These are phyloP conservation scores for Plutomurus gul DNA, from an alignment of 1,140 invertebrate species.

Conservation along the genomic window DNA sequence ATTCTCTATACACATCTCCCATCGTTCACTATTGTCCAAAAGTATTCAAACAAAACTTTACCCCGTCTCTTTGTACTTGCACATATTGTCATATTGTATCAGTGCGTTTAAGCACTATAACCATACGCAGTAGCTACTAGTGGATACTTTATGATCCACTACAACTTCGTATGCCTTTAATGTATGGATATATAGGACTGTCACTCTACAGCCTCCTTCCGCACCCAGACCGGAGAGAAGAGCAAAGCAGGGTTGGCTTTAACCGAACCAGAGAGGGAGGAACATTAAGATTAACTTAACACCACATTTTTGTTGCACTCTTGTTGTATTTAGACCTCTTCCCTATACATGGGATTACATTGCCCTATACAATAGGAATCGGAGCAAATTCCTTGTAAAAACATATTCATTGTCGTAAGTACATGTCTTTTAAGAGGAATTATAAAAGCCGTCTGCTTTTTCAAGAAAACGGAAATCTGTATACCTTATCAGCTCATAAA, in stretches of 20 bases:
- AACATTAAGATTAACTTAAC: constrained; percentile 30
- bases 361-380: neutral
- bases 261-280: constrained; percentile 10
- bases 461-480: neutral
- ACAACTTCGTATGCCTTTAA: too few relatives aligned
- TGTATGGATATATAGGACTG: too few relatives aligned
- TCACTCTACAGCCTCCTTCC: too few relatives aligned
- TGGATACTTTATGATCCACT: neutral
- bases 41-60: neutral
- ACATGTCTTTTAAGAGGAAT: too few relatives aligned
- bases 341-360: neutral
- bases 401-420: neutral
- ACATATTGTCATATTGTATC: neutral
- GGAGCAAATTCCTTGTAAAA: neutral
- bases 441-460: neutral
- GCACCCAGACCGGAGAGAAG: too few relatives aligned
- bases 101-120: too few relatives aligned
- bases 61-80: neutral
- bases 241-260: neutral
- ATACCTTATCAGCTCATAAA: neutral
- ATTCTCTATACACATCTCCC: neutral
- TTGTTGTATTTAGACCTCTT: neutral
- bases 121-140: too few relatives aligned
- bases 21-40: neutral
- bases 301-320: constrained; percentile 10